Evolutionary conservation across 2,797 vertebrate species (phyloP).

Genomic region (Alauda arvensis): DNA sequence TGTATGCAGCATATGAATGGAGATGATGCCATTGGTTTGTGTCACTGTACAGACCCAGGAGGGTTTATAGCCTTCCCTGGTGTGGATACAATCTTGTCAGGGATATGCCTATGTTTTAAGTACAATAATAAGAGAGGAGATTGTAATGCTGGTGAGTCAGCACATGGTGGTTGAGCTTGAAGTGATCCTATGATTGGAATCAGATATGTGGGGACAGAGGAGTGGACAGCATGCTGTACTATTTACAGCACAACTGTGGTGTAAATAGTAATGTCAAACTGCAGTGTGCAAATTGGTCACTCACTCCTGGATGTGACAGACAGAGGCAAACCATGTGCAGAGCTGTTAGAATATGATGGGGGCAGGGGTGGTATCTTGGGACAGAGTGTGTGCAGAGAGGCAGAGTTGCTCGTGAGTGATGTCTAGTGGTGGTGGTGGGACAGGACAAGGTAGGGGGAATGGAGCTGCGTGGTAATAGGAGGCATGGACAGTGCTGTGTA

Average conservation of each 20-base stretch:
- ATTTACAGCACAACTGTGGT: fast-evolving
- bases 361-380: fast-evolving
- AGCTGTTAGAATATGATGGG: fast-evolving
- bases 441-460: neutral
- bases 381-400: fast-evolving
- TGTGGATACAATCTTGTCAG: neutral
- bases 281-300: neutral
- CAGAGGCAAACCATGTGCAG: neutral
- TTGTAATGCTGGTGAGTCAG: neutral
- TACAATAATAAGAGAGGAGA: neutral
- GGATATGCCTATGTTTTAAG: neutral
- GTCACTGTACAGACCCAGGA: neutral
- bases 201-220: neutral
- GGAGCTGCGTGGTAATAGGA: neutral
- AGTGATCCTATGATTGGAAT: neutral
- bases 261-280: neutral
- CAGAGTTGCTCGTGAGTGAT: neutral
- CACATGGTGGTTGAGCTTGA: neutral
- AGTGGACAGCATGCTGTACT: neutral
- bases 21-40: neutral
- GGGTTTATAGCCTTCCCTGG: neutral
- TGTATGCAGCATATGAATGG: fast-evolving
- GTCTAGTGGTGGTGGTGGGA: neutral
- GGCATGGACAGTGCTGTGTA: neutral
- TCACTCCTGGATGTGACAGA: neutral